Base-by-base conservation (phyloP, 2,888 invertebrate genomes). In the Drosophila meridionalis region DNA sequence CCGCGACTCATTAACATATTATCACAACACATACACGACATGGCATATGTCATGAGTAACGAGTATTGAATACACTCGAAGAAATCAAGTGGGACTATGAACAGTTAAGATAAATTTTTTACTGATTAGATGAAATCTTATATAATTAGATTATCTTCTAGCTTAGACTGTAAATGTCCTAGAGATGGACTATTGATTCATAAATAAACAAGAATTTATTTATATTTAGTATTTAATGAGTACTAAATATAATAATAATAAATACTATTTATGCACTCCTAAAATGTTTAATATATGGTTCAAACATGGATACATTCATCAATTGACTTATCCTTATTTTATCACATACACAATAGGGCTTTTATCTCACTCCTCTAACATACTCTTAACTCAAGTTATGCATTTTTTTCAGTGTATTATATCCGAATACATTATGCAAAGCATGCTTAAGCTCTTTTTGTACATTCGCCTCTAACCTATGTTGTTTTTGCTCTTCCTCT, bases 1-100 rank as follows among this genome's bases (percentile, higher is more conserved):
- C 87, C 75, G 80, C 68, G 81, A 85, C 92, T 92, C 91, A 92
- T 92, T 92, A 92, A 90, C 91, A 92, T 92, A 92, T 92, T 91
- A 92, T 91, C 91, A 91, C 91, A 83, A 59, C 69, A 79, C 69
- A 84, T 78, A 72, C 76, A 78, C 58, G 69, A 47, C 56, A 64
- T 72, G 82, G 86, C 90, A 91, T 91, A 91, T 91, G 91, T 91
- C 91, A 91, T 59, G 28, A 55, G 47, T 55, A n/a, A 14, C 20
- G 69, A 34, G 42, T 38, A 61, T 50, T 71, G 73, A 50, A 26
- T 42, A 20, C 50, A 58, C 58, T 58, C 14, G 26, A 34, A 34
- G 58, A 58, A 58, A 32, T 1, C 14, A 38, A 38, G 26, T 9
- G 14, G 9, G 9, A 52, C 48, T 30, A 6, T 48, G 30, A 32